Percentiles rank a stretch among this genome's conserved stretches.
phyloP scores from a whole-genome alignment of 1,140 invertebrate species.

The Aphaenogaster floridana region DNA sequence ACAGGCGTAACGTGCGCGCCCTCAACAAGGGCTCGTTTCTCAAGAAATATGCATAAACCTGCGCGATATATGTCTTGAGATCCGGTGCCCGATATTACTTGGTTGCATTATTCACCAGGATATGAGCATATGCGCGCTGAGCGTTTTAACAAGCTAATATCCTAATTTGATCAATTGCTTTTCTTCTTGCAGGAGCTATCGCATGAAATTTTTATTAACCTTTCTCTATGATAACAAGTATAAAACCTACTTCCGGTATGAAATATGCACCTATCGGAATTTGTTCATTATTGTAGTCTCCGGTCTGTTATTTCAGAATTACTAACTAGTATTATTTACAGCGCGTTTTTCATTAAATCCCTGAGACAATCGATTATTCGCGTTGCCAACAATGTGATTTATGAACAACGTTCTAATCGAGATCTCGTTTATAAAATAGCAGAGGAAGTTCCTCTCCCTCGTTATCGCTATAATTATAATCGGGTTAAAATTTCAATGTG shows the following conservation, averaged over 20 bases:
- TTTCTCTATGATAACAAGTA: background rate
- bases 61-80: constrained; percentile 38
- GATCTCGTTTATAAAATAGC: constrained; percentile 5
- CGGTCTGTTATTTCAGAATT: background rate
- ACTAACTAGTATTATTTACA: constrained; percentile 6
- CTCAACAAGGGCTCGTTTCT: constrained; percentile 36
- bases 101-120: constrained; percentile 43
- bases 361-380: constrained; percentile 11
- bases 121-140: background rate
- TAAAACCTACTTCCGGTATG: background rate
- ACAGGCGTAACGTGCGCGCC: constrained; percentile 40
- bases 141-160: constrained; percentile 29
- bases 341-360: background rate
- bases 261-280: background rate
- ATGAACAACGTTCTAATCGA: background rate
- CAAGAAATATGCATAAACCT: constrained; percentile 59
- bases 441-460: background rate
- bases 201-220: constrained; percentile 34
- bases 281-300: background rate
- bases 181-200: background rate
- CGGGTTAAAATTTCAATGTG: constrained; percentile 3
- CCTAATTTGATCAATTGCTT: constrained; percentile 35
- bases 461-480: constrained; percentile 15
- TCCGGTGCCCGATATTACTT: constrained; percentile 39
- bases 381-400: background rate